phyloP scores from a whole-genome alignment of 1,140 invertebrate species.

The Trinorchestia longiramus region DNA sequence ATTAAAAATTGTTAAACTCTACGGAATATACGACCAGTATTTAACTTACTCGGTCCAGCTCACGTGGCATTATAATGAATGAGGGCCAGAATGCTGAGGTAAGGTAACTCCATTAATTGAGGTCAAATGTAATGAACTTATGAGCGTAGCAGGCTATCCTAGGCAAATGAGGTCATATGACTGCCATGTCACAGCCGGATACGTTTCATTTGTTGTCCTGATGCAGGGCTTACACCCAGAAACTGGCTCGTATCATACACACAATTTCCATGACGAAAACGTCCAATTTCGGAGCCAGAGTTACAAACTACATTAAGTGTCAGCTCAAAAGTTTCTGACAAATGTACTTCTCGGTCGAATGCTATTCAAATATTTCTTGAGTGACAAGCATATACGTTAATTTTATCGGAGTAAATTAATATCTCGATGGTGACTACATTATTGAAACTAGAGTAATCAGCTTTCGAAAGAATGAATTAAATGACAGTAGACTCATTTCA shows the following conservation, averaged over 20 bases:
- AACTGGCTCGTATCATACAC: not conserved
- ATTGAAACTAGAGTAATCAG: too few species aligned
- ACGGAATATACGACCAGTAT: not conserved
- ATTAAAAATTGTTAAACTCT: not conserved
- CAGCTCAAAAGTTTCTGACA: too few species aligned
- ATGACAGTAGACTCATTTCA: too few species aligned
- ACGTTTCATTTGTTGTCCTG: not conserved
- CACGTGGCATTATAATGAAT: not conserved
- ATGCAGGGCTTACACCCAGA: not conserved
- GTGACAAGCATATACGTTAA: too few species aligned
- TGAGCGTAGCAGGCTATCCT: not conserved
- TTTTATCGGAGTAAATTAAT: too few species aligned
- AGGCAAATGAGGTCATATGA: slow-evolving; percentile 7
- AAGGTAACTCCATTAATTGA: not conserved
- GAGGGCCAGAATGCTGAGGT: not conserved
- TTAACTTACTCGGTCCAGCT: not conserved
- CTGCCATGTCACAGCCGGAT: not conserved
- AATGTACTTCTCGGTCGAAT: too few species aligned
- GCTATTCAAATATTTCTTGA: too few species aligned
- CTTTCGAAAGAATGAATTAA: too few species aligned
- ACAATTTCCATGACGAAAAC: not conserved
- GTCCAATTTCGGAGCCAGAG: too few species aligned
- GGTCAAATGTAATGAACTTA: not conserved
- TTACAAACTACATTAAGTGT: too few species aligned
- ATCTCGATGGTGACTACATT: too few species aligned